Conservation (phyloP, 2,888 invertebrate species). For the Mimachlamys varia region DNA sequence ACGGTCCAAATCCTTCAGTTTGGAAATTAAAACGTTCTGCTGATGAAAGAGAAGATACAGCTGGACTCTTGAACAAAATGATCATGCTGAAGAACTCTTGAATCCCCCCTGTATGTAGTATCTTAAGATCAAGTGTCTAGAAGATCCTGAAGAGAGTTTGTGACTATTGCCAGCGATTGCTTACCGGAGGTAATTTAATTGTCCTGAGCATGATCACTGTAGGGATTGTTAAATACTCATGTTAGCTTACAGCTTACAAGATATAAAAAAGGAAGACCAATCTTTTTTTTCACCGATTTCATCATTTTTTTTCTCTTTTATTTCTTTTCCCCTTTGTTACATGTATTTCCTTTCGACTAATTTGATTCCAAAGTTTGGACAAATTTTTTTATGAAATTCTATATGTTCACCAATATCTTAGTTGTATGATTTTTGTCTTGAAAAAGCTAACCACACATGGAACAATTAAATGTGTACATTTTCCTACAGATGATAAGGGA, state of each 20-base stretch:
- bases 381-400: neutral
- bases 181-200: too few species aligned
- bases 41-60: neutral
- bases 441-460: neutral
- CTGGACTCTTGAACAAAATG: neutral
- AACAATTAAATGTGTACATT: neutral
- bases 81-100: neutral
- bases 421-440: neutral
- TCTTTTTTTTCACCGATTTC: too few species aligned
- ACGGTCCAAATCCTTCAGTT: neutral
- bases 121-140: neutral
- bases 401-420: neutral
- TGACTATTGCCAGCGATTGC: neutral
- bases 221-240: neutral
- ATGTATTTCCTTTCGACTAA: too few species aligned
- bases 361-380: neutral
- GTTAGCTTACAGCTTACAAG: neutral
- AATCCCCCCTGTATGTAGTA: neutral
- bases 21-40: neutral
- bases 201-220: neutral
- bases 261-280: neutral
- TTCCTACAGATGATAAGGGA: neutral
- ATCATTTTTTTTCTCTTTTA: too few species aligned
- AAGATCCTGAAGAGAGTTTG: neutral
- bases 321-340: too few species aligned